Conservation (phyloP, 1,140 invertebrate genomes). For the Papilio machaon region DNA sequence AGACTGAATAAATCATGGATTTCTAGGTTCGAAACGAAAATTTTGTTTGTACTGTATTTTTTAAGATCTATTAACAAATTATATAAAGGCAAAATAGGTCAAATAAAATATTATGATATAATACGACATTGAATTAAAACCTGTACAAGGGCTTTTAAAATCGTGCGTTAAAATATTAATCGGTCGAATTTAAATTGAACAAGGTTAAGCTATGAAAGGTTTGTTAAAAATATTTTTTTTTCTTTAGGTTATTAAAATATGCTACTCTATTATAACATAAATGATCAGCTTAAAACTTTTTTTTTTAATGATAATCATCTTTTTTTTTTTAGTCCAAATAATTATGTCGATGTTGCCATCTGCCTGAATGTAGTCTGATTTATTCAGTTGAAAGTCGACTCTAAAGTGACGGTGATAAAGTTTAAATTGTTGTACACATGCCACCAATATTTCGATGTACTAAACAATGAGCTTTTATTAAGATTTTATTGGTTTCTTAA, state of each 20-base stretch:
- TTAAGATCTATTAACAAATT: neutral
- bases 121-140: conserved; percentile 1
- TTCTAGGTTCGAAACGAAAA: neutral
- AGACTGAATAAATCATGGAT: no score
- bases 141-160: neutral
- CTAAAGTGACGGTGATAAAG: neutral
- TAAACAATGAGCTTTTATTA: neutral
- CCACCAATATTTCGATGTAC: neutral
- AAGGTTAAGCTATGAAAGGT: neutral
- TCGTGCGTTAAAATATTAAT: neutral
- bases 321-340: no score
- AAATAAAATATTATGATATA: neutral
- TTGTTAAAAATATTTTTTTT: no score
- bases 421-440: neutral
- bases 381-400: neutral
- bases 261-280: no score
- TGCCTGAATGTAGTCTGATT: no score
- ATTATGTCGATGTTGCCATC: neutral
- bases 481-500: neutral
- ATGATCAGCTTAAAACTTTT: no score
- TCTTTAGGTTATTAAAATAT: no score
- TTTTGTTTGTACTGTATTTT: neutral
- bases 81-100: neutral
- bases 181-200: neutral
- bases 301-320: no score